Percentiles rank a stretch among this genome's conserved stretches.
These are phyloP conservation scores for Vultur gryphus DNA, from an alignment of 2,797 vertebrate genomes.

Conservation along the genomic window DNA sequence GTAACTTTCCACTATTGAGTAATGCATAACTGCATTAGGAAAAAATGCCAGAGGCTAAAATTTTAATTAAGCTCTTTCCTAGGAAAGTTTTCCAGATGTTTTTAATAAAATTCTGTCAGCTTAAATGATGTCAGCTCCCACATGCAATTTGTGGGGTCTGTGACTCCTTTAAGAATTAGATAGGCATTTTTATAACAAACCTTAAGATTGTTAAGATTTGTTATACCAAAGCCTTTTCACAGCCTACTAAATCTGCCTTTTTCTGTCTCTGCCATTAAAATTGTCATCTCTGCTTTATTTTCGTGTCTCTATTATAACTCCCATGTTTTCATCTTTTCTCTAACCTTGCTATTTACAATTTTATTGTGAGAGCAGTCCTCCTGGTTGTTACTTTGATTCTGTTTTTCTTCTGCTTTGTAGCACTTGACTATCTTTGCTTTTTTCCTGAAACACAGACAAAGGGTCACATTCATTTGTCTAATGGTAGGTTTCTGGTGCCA, in stretches of 20 bases:
- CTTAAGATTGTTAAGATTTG: background rate
- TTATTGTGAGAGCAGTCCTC: background rate
- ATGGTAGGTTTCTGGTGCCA: background rate
- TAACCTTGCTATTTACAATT: background rate
- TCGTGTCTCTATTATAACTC: background rate
- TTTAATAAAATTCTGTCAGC: constrained; percentile 1
- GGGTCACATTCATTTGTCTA: background rate
- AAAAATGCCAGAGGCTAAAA: background rate
- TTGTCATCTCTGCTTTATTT: background rate
- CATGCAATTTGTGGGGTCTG: background rate
- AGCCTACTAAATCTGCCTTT: background rate
- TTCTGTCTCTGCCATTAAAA: background rate
- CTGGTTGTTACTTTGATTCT: background rate
- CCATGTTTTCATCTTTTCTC: background rate
- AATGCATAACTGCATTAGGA: background rate
- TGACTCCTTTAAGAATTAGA: background rate
- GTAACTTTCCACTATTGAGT: background rate
- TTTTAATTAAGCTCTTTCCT: background rate
- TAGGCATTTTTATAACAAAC: background rate
- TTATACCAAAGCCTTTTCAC: background rate
- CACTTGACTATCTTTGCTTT: background rate
- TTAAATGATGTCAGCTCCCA: constrained; percentile 5
- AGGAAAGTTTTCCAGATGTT: constrained; percentile 1
- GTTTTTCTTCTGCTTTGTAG: background rate
- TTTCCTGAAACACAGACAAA: background rate